Evolutionary conservation across 2,888 invertebrate genomes (phyloP).

Genomic region (Torymus tubicola): DNA sequence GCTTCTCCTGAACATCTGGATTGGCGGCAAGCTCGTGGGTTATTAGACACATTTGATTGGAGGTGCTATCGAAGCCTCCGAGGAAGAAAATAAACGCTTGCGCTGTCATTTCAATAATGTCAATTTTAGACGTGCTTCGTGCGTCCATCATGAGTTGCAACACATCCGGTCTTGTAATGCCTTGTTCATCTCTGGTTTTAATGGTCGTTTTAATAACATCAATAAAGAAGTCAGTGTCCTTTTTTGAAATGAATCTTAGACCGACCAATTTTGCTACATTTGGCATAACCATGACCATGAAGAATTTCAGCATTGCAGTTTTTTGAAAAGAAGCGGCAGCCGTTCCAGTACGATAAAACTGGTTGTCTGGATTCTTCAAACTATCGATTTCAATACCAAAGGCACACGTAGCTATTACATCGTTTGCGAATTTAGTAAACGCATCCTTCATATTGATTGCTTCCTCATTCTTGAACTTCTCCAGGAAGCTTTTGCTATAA

Average conservation of each 20-base stretch:
- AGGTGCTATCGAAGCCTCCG: conserved; percentile 68
- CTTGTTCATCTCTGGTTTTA: conserved; percentile 59
- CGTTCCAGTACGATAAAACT: conserved; percentile 68
- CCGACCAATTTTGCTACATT: conserved; percentile 45
- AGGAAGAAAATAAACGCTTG: conserved; percentile 75
- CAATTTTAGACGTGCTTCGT: conserved; percentile 55
- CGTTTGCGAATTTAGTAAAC: conserved; percentile 71
- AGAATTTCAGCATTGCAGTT: conserved; percentile 50
- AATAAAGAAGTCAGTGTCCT: conserved; percentile 44
- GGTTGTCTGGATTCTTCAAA: conserved; percentile 67
- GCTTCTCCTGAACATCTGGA: conserved; percentile 75
- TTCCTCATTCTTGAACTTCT: conserved; percentile 40
- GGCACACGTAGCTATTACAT: conserved; percentile 77
- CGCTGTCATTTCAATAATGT: conserved; percentile 75
- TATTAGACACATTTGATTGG: conserved; percentile 64
- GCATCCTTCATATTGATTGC: conserved; percentile 74
- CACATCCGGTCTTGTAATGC: conserved; percentile 78
- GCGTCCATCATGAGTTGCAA: conserved; percentile 79
- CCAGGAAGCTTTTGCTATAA: conserved; percentile 57
- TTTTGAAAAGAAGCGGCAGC: conserved; percentile 59
- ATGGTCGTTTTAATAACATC: conserved; percentile 61
- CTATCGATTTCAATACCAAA: conserved; percentile 75
- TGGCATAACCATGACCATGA: conserved; percentile 50
- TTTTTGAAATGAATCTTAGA: conserved; percentile 33
- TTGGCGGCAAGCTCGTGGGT: conserved; percentile 70